phyloP scores from a whole-genome alignment of 2,797 vertebrate species.

The Dromococcyx pavoninus region DNA sequence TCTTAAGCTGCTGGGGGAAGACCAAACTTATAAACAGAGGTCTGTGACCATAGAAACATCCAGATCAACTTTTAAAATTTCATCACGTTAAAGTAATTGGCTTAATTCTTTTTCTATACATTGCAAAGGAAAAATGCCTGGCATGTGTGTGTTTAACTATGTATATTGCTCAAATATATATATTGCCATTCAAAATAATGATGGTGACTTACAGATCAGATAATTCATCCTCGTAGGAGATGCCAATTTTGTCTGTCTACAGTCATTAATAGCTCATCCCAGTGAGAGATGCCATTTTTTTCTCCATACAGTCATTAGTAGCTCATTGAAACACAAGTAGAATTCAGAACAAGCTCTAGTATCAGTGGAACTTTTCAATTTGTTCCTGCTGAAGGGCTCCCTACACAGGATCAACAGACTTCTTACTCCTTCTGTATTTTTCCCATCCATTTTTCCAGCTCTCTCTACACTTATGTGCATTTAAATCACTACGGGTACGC shows the following conservation, averaged over 20 bases:
- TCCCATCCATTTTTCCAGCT: background rate
- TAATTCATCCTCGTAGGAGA: background rate
- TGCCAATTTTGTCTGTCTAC: background rate
- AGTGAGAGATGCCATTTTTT: background rate
- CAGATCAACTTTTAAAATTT: conserved; percentile 64
- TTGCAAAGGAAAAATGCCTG: background rate
- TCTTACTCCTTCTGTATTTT: background rate
- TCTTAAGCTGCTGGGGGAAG: conserved; percentile 65
- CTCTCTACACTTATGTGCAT: rapidly evolving
- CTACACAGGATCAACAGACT: background rate
- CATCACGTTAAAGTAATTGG: conserved; percentile 19
- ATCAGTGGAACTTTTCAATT: background rate
- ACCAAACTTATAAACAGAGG: conserved; percentile 70
- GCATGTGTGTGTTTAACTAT: background rate
- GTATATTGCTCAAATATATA: background rate
- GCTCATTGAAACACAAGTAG: background rate
- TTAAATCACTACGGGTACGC: background rate
- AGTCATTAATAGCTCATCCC: background rate
- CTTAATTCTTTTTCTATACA: background rate
- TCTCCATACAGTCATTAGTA: background rate
- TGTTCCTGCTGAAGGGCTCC: background rate
- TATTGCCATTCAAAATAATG: background rate
- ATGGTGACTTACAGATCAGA: background rate
- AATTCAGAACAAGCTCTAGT: background rate
- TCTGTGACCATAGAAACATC: conserved; percentile 75